Evolutionary conservation across 2,888 invertebrate species (phyloP).

Genomic region (Platycheirus rosarum): DNA sequence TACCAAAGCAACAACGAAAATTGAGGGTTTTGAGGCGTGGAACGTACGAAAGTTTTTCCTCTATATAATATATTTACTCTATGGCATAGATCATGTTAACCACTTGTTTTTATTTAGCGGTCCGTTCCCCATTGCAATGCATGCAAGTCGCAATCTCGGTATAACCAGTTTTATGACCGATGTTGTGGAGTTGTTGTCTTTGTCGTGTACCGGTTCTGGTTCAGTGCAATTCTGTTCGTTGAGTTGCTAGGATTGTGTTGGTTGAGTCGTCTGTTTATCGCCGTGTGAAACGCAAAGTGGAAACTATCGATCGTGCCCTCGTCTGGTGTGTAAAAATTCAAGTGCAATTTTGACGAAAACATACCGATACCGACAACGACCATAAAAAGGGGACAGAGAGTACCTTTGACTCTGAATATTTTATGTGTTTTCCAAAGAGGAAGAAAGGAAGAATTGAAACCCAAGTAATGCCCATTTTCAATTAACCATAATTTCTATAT

Average conservation of each 20-base stretch:
- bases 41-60: too few relatives aligned
- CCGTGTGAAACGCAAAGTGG: slow-evolving; percentile 16
- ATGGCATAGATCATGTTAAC: slow-evolving; percentile 14
- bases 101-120: slow-evolving; percentile 57
- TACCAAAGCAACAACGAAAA: too few relatives aligned
- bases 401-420: slow-evolving; percentile 33
- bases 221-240: slow-evolving; percentile 74
- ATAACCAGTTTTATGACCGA: slow-evolving; percentile 36
- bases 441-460: slow-evolving; percentile 53
- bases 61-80: too few relatives aligned
- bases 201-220: slow-evolving; percentile 70
- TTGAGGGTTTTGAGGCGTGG: too few relatives aligned
- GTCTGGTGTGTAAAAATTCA: slow-evolving; percentile 53
- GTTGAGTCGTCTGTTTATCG: slow-evolving; percentile 8
- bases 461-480: slow-evolving; percentile 33
- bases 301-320: slow-evolving; percentile 48
- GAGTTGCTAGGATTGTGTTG: slow-evolving; percentile 43
- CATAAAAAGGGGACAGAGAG: slow-evolving; percentile 32
- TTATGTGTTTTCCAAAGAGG: slow-evolving; percentile 3
- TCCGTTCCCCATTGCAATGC: slow-evolving; percentile 58
- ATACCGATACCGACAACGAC: background rate
- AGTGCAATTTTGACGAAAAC: slow-evolving; percentile 51
- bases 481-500: slow-evolving; percentile 8
- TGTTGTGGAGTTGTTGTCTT: slow-evolving; percentile 26
- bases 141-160: slow-evolving; percentile 17